Evolutionary conservation across 2,113 vertebrate species (phyloP), one percentile per base, ranked within the genome.

Genomic region (Indicator indicator): DNA sequence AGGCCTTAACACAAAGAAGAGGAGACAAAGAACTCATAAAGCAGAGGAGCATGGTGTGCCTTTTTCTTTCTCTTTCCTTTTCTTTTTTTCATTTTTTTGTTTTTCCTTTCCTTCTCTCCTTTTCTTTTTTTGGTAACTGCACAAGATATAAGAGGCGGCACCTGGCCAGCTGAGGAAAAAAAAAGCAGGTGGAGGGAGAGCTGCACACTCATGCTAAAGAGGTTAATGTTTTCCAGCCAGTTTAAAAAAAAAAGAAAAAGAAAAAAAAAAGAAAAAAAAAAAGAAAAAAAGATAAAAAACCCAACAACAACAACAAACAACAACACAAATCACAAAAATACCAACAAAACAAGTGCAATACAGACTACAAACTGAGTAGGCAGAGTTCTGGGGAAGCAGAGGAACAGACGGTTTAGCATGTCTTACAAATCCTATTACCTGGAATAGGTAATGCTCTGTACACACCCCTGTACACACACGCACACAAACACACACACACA

Each of bases 1-100:
- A 98, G 97, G 98, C 98, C 97, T 98, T 98, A 98, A 95, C 86
- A 67, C 1, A 77, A 96, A 95, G 76, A 17, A 10, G 91, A 96
- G 86, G 89, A 96, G 93, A 93, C 90, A 90, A 96, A 94, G 94
- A 95, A 97, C 91, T 96, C 94, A 74, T 58, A 77, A 90, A 94
- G 94, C 83, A 93, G 96, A 95, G 94, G 94, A 93, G 97, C 90
- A 93, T 96, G 93, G 96, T 96, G 95, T 97, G 96, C 96, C 95
- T 96, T 97, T 95, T 90, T 96, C 94, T 97, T 97, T 97, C 95
- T 96, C 90, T 92, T 96, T 93, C 73, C 30, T 83, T 94, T 32
- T 15, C 50, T 7, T 50, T 50, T 50, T 50, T 50, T 50, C 18
- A 18, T 48, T 18, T 48, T 18, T 18, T 23, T 70, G 15, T 58